A percentile compares a stretch with the other conserved stretches of the same genome.
Evolutionary conservation across 2,888 invertebrate species (phyloP).

Genomic region (Chloroclystis v-ata): DNA sequence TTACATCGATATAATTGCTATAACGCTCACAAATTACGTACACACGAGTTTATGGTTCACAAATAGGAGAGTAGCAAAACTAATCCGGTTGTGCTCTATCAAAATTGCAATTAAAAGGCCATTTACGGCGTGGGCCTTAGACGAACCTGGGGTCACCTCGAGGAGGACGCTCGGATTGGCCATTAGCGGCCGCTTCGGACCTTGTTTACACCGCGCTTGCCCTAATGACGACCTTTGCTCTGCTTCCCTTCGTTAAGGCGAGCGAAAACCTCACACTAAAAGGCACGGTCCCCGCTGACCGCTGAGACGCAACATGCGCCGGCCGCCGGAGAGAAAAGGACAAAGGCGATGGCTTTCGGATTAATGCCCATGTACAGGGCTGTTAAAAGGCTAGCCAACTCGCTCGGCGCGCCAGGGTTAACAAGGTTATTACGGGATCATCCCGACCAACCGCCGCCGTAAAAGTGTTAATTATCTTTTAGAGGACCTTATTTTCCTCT

Average conservation of each 20-base stretch:
- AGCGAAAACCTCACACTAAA: constrained; percentile 78
- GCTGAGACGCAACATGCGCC: constrained; percentile 57
- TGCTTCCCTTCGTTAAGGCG: constrained; percentile 79
- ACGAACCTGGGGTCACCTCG: constrained; percentile 72
- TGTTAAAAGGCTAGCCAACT: constrained; percentile 76
- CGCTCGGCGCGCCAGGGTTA: constrained; percentile 72
- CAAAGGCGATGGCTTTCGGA: constrained; percentile 74
- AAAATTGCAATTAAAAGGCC: constrained; percentile 77
- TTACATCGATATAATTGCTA: background rate
- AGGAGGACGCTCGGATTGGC: constrained; percentile 76
- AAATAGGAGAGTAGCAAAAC: constrained; percentile 52
- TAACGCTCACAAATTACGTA: constrained; percentile 8
- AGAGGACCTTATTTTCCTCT: constrained; percentile 60
- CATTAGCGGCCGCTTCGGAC: constrained; percentile 78
- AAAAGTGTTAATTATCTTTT: constrained; percentile 77
- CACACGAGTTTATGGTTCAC: constrained; percentile 26
- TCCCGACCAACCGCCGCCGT: constrained; percentile 72
- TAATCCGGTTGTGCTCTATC: constrained; percentile 69
- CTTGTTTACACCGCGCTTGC: constrained; percentile 79
- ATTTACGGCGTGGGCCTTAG: constrained; percentile 66
- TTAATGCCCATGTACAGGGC: constrained; percentile 75
- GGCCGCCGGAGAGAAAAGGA: constrained; percentile 58
- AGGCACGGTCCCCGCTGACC: constrained; percentile 72
- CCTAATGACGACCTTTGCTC: constrained; percentile 79
- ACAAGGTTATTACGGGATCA: constrained; percentile 78